Conservation (phyloP, 2,113 vertebrate genomes). For the Apteryx mantelli region DNA sequence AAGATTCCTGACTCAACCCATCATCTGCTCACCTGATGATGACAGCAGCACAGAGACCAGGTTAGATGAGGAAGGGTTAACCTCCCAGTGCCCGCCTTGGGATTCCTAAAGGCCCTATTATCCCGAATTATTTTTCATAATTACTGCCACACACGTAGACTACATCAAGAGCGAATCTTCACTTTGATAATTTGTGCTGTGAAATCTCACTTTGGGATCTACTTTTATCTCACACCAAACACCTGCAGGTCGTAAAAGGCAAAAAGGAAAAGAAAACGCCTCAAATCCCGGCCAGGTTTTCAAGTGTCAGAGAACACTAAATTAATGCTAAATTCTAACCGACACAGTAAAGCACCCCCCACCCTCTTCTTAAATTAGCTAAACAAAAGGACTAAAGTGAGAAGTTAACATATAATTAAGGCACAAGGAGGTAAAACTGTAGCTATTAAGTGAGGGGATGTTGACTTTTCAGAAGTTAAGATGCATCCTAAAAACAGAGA, state of each 20-base stretch:
- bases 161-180: constrained; percentile 81
- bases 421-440: constrained; percentile 24
- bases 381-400: constrained; percentile 49
- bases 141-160: constrained; percentile 82
- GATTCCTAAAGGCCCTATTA: constrained; percentile 77
- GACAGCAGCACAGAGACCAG: background rate
- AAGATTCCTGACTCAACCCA: background rate
- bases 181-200: constrained; percentile 80
- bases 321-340: constrained; percentile 63
- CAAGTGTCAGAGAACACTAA: constrained; percentile 65
- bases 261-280: constrained; percentile 62
- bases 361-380: constrained; percentile 58
- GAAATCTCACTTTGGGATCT: constrained; percentile 77
- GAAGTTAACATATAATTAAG: constrained; percentile 54
- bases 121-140: constrained; percentile 78
- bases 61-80: constrained; percentile 71
- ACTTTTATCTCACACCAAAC: constrained; percentile 83
- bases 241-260: constrained; percentile 79
- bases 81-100: constrained; percentile 51
- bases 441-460: background rate
- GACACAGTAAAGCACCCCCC: constrained; percentile 33
- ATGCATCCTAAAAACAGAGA: background rate
- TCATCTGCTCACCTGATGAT: constrained; percentile 35
- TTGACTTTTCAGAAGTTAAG: background rate
- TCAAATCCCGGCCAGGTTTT: constrained; percentile 59